Percentiles rank a stretch among this genome's conserved stretches.
Evolutionary conservation across 2,113 vertebrate genomes (phyloP).

Genomic region (Platichthys stellatus): DNA sequence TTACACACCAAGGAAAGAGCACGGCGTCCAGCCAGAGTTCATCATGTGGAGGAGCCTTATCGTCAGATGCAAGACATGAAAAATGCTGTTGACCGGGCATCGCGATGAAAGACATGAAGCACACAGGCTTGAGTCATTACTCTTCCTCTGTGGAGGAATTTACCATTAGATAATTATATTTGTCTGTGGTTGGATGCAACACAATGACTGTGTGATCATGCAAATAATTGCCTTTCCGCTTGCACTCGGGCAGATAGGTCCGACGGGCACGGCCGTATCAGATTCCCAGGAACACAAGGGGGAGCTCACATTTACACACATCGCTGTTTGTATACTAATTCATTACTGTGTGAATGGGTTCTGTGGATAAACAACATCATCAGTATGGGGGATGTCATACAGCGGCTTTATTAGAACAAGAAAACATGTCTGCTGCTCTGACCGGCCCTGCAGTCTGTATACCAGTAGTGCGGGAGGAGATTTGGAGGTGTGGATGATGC

Average conservation of each 20-base stretch:
- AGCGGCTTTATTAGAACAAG: constrained; percentile 8
- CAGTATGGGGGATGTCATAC: constrained; percentile 52
- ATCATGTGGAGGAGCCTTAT: background rate
- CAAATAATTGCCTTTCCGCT: constrained; percentile 81
- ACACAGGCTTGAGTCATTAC: background rate
- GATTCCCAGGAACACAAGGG: constrained; percentile 53
- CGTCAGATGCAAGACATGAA: background rate
- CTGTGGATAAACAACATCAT: constrained; percentile 51
- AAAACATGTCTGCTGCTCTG: constrained; percentile 23
- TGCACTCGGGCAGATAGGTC: constrained; percentile 40
- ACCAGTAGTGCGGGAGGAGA: constrained; percentile 44
- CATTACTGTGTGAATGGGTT: constrained; percentile 42
- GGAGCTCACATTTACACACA: constrained; percentile 33
- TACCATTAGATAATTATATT: constrained; percentile 79
- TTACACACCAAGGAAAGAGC: background rate
- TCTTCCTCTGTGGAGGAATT: constrained; percentile 61
- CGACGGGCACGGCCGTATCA: constrained; percentile 43
- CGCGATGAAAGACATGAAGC: background rate
- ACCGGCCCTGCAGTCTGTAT: constrained; percentile 14
- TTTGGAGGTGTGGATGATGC: constrained; percentile 54
- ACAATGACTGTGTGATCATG: constrained; percentile 82
- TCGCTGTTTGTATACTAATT: constrained; percentile 57
- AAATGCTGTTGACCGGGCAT: constrained; percentile 4
- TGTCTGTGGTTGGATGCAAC: constrained; percentile 75
- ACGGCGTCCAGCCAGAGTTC: background rate